Evolutionary conservation across 2,888 invertebrate species (phyloP).

Genomic region (Drosophila vallismaia): DNA sequence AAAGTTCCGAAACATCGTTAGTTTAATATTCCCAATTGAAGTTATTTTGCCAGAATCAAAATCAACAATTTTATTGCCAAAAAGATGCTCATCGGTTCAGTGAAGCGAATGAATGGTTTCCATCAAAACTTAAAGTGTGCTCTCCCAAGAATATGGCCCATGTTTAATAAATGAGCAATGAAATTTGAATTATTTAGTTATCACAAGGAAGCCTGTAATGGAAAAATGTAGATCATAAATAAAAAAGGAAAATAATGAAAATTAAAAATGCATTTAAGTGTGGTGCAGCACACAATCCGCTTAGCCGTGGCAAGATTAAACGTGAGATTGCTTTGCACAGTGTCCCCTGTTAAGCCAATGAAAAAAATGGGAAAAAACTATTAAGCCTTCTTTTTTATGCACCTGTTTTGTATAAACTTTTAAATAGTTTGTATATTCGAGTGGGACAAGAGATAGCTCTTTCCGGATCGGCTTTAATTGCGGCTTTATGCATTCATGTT

Average conservation of each 20-base stretch:
- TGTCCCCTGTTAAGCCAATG: constrained; percentile 9
- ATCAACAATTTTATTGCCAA: constrained; percentile 24
- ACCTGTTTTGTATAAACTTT: not conserved
- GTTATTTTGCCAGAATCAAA: constrained; percentile 13
- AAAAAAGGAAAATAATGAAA: constrained; percentile 32
- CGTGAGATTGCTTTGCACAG: constrained; percentile 21
- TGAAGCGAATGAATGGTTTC: constrained; percentile 24
- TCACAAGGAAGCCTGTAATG: not conserved
- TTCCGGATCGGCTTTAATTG: not conserved
- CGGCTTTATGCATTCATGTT: not conserved
- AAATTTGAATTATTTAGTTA: constrained; percentile 14
- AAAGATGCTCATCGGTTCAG: constrained; percentile 23
- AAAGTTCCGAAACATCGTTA: constrained; percentile 20
- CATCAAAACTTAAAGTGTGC: constrained; percentile 12
- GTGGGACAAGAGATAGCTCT: not conserved
- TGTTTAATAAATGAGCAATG: constrained; percentile 24
- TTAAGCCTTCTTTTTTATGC: not conserved
- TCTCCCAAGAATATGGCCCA: not conserved
- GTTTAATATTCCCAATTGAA: constrained; percentile 11
- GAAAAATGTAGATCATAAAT: not conserved
- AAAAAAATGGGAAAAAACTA: not conserved
- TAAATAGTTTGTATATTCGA: not conserved
- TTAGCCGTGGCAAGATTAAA: constrained; percentile 27
- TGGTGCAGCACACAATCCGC: constrained; percentile 39
- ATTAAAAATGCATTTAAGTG: constrained; percentile 43